Evolutionary conservation across 2,113 vertebrate species (phyloP).

Genomic region (Excalfactoria chinensis): DNA sequence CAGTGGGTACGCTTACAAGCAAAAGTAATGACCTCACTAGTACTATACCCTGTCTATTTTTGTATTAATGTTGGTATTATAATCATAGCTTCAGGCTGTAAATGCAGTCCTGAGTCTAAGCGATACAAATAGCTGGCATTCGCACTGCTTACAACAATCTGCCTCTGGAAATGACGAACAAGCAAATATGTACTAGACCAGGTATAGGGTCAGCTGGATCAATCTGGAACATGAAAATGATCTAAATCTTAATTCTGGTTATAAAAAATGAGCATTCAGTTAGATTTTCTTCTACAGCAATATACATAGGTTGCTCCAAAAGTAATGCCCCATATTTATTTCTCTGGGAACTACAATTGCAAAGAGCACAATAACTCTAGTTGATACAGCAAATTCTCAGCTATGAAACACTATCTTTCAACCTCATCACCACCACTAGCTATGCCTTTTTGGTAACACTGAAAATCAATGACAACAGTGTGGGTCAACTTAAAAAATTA

Average conservation of each 20-base stretch:
- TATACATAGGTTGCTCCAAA: no score
- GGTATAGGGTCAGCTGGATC: neutral
- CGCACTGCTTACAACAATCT: neutral
- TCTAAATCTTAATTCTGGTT: neutral
- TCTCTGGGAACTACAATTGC: no score
- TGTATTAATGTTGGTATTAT: neutral
- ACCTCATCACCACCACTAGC: no score
- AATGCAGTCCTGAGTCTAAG: neutral
- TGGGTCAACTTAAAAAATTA: no score
- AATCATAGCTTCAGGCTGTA: neutral
- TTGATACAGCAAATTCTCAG: no score
- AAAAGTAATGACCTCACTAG: neutral
- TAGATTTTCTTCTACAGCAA: neutral
- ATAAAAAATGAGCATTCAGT: neutral
- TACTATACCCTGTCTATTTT: neutral
- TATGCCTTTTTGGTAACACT: no score
- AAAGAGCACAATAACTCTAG: no score
- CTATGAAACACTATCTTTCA: no score
- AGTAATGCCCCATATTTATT: no score
- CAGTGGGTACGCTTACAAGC: neutral
- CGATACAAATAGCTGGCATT: fast-evolving
- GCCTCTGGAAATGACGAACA: neutral
- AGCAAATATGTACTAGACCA: neutral
- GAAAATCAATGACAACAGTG: no score
- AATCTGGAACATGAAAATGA: neutral